phyloP scores from a whole-genome alignment of 2,797 vertebrate genomes.

The Enteromius paludinosus region DNA sequence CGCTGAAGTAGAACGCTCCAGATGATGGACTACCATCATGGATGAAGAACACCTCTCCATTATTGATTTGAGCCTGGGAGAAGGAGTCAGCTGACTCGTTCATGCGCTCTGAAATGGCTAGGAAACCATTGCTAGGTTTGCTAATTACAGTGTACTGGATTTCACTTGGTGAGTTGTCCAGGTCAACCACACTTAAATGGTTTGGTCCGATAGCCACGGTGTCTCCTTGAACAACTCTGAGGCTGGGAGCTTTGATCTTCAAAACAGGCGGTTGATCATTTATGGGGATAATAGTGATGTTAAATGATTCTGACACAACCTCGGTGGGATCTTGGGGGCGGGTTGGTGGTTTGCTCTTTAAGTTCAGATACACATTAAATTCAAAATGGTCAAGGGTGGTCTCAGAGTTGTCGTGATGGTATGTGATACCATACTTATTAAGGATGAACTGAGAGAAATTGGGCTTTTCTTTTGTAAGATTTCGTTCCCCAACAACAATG shows the following conservation, averaged over 20 bases:
- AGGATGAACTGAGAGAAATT: constrained; percentile 89
- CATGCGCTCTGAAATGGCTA: constrained; percentile 76
- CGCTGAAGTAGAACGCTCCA: constrained; percentile 91
- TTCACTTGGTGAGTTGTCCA: constrained; percentile 84
- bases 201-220: constrained; percentile 75
- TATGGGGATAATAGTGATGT: constrained; percentile 83
- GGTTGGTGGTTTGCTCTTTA: constrained; percentile 79
- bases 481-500: constrained; percentile 85
- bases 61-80: constrained; percentile 87
- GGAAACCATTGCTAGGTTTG: constrained; percentile 86
- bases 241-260: constrained; percentile 84
- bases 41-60: constrained; percentile 81
- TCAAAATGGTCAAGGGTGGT: constrained; percentile 81
- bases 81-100: constrained; percentile 79
- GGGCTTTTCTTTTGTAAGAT: constrained; percentile 87
- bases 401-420: constrained; percentile 89
- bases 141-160: constrained; percentile 85
- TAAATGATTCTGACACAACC: constrained; percentile 85
- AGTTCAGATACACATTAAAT: constrained; percentile 86
- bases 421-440: constrained; percentile 86
- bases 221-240: constrained; percentile 85
- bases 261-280: constrained; percentile 89
- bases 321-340: constrained; percentile 74
- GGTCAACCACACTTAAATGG: constrained; percentile 85
- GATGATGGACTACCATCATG: constrained; percentile 87